phyloP scores from a whole-genome alignment of 2,113 vertebrate genomes.

The Alexandromys fortis region DNA sequence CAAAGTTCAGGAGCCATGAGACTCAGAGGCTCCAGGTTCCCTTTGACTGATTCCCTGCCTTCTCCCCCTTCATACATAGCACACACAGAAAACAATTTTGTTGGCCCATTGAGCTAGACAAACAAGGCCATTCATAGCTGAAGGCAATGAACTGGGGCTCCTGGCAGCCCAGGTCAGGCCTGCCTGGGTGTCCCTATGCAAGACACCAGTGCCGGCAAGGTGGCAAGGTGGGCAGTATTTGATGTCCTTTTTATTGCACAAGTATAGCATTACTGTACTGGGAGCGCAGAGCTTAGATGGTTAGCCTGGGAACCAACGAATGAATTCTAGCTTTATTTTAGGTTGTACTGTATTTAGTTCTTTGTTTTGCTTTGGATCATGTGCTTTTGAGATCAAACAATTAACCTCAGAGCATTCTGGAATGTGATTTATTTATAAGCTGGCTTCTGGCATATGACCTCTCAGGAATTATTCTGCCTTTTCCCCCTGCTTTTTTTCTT shows the following conservation, averaged over 20 bases:
- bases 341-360: background rate
- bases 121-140: background rate
- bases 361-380: slow-evolving; percentile 44
- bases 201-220: background rate
- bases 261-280: background rate
- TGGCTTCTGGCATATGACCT: background rate
- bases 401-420: slow-evolving; percentile 34
- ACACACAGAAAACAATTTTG: background rate
- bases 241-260: background rate
- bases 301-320: slow-evolving; percentile 17
- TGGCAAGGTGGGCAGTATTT: background rate
- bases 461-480: background rate
- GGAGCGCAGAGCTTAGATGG: background rate
- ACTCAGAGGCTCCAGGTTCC: background rate
- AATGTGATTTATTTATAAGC: slow-evolving; percentile 42
- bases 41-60: background rate
- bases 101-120: background rate
- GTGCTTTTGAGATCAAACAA: slow-evolving; percentile 53
- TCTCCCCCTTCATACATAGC: background rate
- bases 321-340: slow-evolving; percentile 39
- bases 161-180: background rate
- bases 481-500: background rate
- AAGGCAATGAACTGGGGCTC: background rate
- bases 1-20: background rate
- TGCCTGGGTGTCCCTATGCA: too few species aligned